Evolutionary conservation across 1,140 invertebrate genomes (phyloP), one percentile per base, ranked within the genome.

Genomic region (Araneus ventricosus): DNA sequence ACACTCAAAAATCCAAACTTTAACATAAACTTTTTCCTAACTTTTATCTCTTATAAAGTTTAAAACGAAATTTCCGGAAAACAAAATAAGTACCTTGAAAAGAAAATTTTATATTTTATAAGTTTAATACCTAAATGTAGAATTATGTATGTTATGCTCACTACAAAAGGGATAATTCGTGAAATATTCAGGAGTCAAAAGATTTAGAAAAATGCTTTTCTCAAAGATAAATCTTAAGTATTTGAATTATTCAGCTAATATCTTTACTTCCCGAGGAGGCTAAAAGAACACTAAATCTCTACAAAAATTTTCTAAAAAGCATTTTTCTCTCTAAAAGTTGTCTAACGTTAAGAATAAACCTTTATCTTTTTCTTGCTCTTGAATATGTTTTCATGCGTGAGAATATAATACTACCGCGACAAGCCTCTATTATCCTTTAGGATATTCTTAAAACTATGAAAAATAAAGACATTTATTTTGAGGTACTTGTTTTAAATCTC

Each of bases 241-340:
- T 63, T 63, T 63, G 59, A 63, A 63, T 63, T n/a, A 63, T 63
- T 63, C 59, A 63, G 59, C 59, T 52, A 63, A 63, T 63, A 63
- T 63, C 59, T 63, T 8, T 63, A n/a, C 59, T 63, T 63, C n/a
- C 24, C 7, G 59, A 63, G 8, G 22, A 1, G 17, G 52, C 52
- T 10, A 63, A 63, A 22, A 63, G 24, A 63, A 63, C 24, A 5
- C 20, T 63, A n/a, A 63, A 63, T n/a, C n/a, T 63, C 59, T n/a
- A n/a, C 22, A 63, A 63, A 57, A 57, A 63, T 63, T 63, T 63
- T 4, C 45, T 52, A 24, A 63, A 24, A 63, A 63, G n/a, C n/a
- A 4, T 63, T 63, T 63, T 63, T n/a, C 59, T 63, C 8, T 63
- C 22, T 22, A 63, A 63, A n/a, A 22, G 7, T 63, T 63, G n/a